These are phyloP conservation scores for Latrodectus hesperus DNA, from an alignment of 2,888 invertebrate species.

Conservation along the genomic window DNA sequence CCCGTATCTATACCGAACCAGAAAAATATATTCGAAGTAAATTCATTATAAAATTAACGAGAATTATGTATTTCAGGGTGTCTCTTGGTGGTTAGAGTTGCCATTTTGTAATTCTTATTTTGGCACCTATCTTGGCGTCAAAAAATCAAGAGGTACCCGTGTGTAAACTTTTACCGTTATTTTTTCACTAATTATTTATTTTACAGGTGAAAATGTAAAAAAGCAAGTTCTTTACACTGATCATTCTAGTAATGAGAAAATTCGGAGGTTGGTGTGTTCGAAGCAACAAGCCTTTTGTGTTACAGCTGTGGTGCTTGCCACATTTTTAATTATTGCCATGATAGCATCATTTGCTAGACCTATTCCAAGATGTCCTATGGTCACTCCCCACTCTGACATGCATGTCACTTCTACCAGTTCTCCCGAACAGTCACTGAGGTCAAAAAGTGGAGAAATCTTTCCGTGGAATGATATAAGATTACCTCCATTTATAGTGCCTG, in stretches of 20 bases:
- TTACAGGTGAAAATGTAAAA: conserved; percentile 64
- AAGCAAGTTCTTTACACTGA: conserved; percentile 60
- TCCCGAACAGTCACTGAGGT: conserved; percentile 75
- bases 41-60: too few relatives aligned
- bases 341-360: conserved; percentile 93
- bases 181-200: background rate
- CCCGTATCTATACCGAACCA: too few relatives aligned
- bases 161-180: too few relatives aligned
- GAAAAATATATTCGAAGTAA: too few relatives aligned
- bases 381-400: conserved; percentile 75
- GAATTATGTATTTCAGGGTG: too few relatives aligned
- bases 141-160: too few relatives aligned
- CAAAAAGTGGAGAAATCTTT: conserved; percentile 84
- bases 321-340: conserved; percentile 80
- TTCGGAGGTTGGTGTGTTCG: conserved; percentile 57
- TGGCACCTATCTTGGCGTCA: too few relatives aligned
- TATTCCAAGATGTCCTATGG: conserved; percentile 82
- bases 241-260: conserved; percentile 53
- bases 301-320: conserved; percentile 71
- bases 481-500: conserved; percentile 85
- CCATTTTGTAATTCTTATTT: too few relatives aligned
- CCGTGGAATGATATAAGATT: conserved; percentile 86
- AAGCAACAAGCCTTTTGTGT: conserved; percentile 59
- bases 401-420: conserved; percentile 75
- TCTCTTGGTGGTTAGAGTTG: too few relatives aligned